phyloP scores from a whole-genome alignment of 53 echinoderm and acorn worm genomes.

The Temnopleurus reevesii region DNA sequence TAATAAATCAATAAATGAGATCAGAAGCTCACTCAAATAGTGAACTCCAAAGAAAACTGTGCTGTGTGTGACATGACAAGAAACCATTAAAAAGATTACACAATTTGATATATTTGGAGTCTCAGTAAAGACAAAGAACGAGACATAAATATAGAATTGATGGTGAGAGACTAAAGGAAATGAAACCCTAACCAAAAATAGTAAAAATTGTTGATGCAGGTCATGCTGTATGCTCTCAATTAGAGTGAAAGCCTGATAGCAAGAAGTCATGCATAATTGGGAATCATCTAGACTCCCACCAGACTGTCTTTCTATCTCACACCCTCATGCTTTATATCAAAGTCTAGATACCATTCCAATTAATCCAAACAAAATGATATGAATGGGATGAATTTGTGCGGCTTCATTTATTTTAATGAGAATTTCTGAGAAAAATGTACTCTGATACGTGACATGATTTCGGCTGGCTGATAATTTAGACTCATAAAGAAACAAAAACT shows the following conservation, averaged over 20 bases:
- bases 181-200: neutral
- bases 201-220: neutral
- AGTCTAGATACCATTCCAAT: neutral
- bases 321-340: neutral
- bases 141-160: no score
- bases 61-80: no score
- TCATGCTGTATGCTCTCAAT: neutral
- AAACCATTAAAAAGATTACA: no score
- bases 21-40: no score
- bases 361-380: neutral
- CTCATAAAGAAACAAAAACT: no score
- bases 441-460: slow-evolving; percentile 21
- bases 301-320: neutral
- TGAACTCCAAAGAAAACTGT: no score
- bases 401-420: neutral
- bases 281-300: neutral
- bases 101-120: no score
- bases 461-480: no score
- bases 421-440: neutral
- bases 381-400: neutral
- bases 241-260: neutral
- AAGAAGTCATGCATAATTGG: neutral
- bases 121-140: no score
- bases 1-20: no score
- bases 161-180: no score